Base-by-base conservation (phyloP, 2,888 invertebrate species). In the Drosophila maculinotata region DNA sequence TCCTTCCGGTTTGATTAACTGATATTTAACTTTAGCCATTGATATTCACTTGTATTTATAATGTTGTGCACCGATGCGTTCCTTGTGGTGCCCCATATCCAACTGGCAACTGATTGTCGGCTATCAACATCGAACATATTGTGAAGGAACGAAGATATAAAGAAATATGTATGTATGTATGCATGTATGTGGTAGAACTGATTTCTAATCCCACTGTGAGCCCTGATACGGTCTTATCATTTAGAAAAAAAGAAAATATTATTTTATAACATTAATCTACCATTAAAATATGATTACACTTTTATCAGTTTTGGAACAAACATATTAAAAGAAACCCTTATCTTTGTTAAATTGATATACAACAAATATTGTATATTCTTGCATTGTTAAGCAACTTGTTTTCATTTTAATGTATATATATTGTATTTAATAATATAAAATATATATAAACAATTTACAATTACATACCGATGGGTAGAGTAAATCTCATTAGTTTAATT, bases 151-250 rank as follows among this genome's bases (percentile, higher is more conserved):
- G n/a, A n/a, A n/a, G n/a, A 23, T 9, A 25, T 12, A 9, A 12
- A 12, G n/a, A 26, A 10, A 25, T 9, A 42, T 12, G 10, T 15
- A 8, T 35, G 9, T 2, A 17, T 2, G 3, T n/a, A n/a, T n/a
- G 7, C 12, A 20, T 5, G 26, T 6, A 26, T 5, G 15, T 23
- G 35, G 12, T 9, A 8, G 14, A 4, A 30, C 17, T 26, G 10
- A 14, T 15, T 35, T 30, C 12, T 45, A 36, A 51, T 31, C 35
- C 35, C 3, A 3, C 12, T 6, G 2, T 25, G 17, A 39, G 26
- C 17, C 31, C 35, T 47, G 67, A 66, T 69, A 69, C 17, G 31
- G 17, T n/a, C 25, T 53, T 68, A 56, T 68, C 58, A 12, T 20
- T 31, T 6, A 20, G n/a, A 14, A 15, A 31, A 8, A 15, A 33